These are phyloP conservation scores for Rhadina sibilatrix DNA, from an alignment of 2,113 vertebrate genomes.

Conservation along the genomic window DNA sequence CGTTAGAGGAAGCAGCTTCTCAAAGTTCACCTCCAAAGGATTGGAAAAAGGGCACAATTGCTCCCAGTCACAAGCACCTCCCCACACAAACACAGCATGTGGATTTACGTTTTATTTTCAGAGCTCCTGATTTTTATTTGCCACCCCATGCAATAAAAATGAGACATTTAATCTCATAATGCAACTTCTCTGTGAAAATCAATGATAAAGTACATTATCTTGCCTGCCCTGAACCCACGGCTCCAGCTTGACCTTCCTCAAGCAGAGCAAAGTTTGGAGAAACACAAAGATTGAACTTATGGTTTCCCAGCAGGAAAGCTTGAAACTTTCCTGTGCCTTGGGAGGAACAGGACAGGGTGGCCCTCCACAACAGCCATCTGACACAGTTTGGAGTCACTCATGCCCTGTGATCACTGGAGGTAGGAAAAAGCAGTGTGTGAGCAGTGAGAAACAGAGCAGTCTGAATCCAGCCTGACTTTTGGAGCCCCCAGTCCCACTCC, in stretches of 20 bases:
- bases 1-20: not conserved
- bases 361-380: not conserved
- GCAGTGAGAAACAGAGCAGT: not conserved
- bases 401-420: not conserved
- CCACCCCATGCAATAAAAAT: slow-evolving; percentile 45
- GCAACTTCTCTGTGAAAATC: slow-evolving; percentile 45
- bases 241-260: slow-evolving; percentile 9
- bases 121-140: not conserved
- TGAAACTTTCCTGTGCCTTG: not conserved
- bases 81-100: not conserved
- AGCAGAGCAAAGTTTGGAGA: rapidly evolving
- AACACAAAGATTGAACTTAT: not conserved
- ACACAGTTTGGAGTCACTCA: not conserved
- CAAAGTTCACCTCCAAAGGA: slow-evolving; percentile 8
- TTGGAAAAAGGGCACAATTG: rapidly evolving
- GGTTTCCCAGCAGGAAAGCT: not conserved
- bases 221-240: not conserved
- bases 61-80: not conserved
- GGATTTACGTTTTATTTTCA: not conserved
- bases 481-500: not conserved
- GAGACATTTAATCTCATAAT: slow-evolving; percentile 56
- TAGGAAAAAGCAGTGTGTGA: not conserved
- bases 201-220: slow-evolving; percentile 27
- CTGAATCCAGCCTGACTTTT: not conserved
- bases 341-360: not conserved